Evolutionary conservation across 2,113 vertebrate genomes (phyloP), one percentile per base, ranked within the genome.

Genomic region (Columbina picui): DNA sequence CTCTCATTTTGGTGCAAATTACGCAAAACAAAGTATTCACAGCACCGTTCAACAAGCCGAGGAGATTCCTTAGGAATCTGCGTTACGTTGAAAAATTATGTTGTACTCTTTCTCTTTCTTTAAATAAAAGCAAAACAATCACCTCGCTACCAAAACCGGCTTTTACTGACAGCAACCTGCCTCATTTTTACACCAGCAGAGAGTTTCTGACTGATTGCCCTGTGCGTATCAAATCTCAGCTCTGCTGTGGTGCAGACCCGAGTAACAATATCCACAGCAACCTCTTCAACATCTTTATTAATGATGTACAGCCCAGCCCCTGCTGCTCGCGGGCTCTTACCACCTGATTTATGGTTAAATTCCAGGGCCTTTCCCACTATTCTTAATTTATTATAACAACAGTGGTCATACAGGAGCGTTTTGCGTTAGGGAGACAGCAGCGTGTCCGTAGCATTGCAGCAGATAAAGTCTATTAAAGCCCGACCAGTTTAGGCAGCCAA

Each of bases 261-360:
- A 75, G 80, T 10, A 89, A 39, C 73, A 47, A 38, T 18, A 77
- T 12, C 91, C 76, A 19, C 76, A 64, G 91, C 84, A 89, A 25
- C 38, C 77, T 89, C 92, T 79, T 6, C 84, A 75, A 64, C 93
- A 41, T 87, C 94, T 94, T 96, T 94, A 96, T 91, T 94, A 95
- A 95, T 55, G 89, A 75, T 16, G 43, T 16, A 68, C 89, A 71
- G 84, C 77, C 5, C 2, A 84, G 84, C 80, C 86, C 93, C 84
- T 75, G 91, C 94, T 68, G 93, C 94, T 96, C 4, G 1, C 70
- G 14, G 41, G 53, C 0, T 2, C 68, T 93, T n/a, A 56, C 59
- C 77, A 22, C 53, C 73, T 53, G 89, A 91, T 96, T 95, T 95
- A 94, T 79, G 87, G 93, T 76, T 65, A 52, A 49, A 29, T 91